These are phyloP conservation scores for Chiroxiphia lanceolata DNA, from an alignment of 2,797 vertebrate species.

Conservation along the genomic window DNA sequence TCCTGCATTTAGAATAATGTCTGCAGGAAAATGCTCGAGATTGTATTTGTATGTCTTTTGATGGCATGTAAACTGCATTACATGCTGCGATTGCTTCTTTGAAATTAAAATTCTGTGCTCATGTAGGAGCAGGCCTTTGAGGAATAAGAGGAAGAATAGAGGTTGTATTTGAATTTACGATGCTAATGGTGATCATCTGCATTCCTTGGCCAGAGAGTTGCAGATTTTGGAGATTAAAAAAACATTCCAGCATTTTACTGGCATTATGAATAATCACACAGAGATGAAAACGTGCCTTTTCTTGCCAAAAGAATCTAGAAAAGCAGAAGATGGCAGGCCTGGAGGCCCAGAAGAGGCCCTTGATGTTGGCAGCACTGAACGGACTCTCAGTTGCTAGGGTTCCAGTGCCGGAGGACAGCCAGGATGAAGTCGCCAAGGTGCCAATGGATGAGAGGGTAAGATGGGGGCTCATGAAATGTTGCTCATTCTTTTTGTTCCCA, in stretches of 20 bases:
- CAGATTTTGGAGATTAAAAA: conserved; percentile 81
- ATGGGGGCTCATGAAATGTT: background rate
- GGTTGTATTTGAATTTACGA: conserved; percentile 70
- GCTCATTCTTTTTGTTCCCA: background rate
- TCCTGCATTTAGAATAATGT: background rate
- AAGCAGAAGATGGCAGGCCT: conserved; percentile 94
- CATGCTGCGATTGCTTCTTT: conserved; percentile 52
- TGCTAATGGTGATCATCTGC: conserved; percentile 70
- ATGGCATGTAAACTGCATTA: conserved; percentile 38
- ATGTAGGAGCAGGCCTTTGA: conserved; percentile 53
- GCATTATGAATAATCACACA: conserved; percentile 79
- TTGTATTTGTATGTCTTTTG: conserved; percentile 44
- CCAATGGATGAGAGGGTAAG: conserved; percentile 94
- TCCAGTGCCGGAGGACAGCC: conserved; percentile 86
- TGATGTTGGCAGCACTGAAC: conserved; percentile 95
- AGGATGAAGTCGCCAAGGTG: conserved; percentile 83
- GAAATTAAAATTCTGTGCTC: conserved; percentile 62
- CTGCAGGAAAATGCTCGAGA: conserved; percentile 26
- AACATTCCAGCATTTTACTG: conserved; percentile 78
- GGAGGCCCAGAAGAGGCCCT: conserved; percentile 94
- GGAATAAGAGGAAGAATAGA: conserved; percentile 64
- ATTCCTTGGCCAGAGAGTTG: conserved; percentile 77
- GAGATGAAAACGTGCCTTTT: conserved; percentile 81
- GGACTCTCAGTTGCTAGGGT: conserved; percentile 90
- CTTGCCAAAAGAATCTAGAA: conserved; percentile 91